Percentiles rank a stretch among this genome's conserved stretches.
Evolutionary conservation across 2,888 invertebrate species (phyloP).

Genomic region (Apamea sordens): DNA sequence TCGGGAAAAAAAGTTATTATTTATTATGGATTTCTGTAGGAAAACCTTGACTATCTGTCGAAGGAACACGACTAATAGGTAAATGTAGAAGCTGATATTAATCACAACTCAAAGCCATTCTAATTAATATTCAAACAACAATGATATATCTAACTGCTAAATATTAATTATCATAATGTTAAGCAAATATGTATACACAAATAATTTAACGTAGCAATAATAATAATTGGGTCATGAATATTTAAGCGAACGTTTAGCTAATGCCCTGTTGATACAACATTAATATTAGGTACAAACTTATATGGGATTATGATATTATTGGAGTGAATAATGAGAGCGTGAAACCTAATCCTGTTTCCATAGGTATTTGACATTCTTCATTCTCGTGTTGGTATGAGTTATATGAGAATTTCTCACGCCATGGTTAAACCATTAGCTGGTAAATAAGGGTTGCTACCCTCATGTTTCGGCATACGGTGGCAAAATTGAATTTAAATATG

Average conservation of each 20-base stretch:
- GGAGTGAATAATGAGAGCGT: background rate
- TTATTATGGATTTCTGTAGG: background rate
- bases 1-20: too few species aligned
- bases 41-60: background rate
- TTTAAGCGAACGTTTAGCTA: conserved; percentile 23
- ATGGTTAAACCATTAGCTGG: background rate
- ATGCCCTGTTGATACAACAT: background rate
- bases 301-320: conserved; percentile 9
- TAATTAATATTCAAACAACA: background rate
- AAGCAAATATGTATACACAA: background rate
- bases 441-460: too few species aligned
- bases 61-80: background rate
- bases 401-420: background rate
- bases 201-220: conserved; percentile 20
- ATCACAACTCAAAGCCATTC: background rate
- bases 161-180: conserved; percentile 19
- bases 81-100: background rate
- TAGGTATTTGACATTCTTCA: background rate
- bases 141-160: background rate
- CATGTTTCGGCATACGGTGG: too few species aligned
- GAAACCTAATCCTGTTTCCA: background rate
- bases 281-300: background rate
- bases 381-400: background rate
- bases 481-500: too few species aligned
- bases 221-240: conserved; percentile 14